Evolutionary conservation across 2,888 invertebrate species (phyloP).

Genomic region (Pristionchus fissidentatus): DNA sequence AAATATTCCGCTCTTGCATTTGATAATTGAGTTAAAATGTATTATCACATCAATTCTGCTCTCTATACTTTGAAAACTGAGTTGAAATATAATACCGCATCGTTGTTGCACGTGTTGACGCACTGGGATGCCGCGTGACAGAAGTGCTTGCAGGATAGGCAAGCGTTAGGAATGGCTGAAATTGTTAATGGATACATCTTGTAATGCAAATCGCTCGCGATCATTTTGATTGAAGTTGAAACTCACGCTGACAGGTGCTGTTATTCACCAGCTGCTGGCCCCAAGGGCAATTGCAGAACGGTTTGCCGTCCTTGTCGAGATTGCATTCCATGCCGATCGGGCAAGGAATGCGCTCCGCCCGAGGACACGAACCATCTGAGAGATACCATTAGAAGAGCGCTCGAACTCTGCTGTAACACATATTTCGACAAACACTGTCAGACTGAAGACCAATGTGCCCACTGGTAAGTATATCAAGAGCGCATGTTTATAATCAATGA

Average conservation of each 20-base stretch:
- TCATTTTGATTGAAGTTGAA: not conserved
- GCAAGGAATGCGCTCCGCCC: not conserved
- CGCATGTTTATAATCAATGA: too few species aligned
- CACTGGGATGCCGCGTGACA: slow-evolving; percentile 45
- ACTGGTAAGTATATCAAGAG: not conserved
- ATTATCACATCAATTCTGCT: not conserved
- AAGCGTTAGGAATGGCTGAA: slow-evolving; percentile 39
- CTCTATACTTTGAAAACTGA: not conserved
- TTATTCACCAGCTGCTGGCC: slow-evolving; percentile 6
- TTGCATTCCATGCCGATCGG: slow-evolving; percentile 24
- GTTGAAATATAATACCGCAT: not conserved
- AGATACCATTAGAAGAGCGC: not conserved
- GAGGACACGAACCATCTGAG: not conserved
- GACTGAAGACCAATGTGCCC: too few species aligned
- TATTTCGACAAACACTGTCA: too few species aligned
- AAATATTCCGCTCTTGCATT: too few species aligned
- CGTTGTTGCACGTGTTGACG: not conserved
- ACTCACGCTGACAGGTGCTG: not conserved
- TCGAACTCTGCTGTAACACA: too few species aligned
- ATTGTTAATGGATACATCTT: not conserved
- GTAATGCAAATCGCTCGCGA: not conserved
- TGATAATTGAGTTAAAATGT: too few species aligned
- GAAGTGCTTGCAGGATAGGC: slow-evolving; percentile 37
- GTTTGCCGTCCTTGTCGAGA: slow-evolving; percentile 1
- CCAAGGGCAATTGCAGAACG: slow-evolving; percentile 38